phyloP scores from a whole-genome alignment of 2,113 vertebrate species.

The Podilymbus podiceps region DNA sequence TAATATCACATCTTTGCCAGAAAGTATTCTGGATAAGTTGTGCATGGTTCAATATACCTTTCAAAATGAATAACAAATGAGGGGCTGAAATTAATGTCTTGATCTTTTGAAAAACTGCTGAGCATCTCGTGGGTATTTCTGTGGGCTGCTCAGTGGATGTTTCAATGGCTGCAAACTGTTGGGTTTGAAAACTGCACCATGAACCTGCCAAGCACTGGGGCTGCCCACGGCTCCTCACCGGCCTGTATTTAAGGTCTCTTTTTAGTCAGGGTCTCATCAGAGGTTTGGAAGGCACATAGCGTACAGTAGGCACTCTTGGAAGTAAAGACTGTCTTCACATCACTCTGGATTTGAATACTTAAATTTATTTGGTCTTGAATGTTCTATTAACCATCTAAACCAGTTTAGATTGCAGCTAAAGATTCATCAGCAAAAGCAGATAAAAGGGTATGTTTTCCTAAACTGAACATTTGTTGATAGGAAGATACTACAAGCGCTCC shows the following conservation, averaged over 20 bases:
- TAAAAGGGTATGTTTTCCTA: slow-evolving; percentile 25
- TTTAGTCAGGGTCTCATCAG: background rate
- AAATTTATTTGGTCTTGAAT: background rate
- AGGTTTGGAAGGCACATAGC: background rate
- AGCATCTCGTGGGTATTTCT: background rate
- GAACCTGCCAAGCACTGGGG: background rate
- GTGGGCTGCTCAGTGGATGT: background rate
- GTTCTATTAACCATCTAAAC: slow-evolving; percentile 18
- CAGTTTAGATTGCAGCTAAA: background rate
- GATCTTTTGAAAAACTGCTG: background rate
- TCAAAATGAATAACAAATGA: background rate
- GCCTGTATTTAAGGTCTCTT: background rate
- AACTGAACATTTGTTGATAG: background rate
- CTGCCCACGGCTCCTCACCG: background rate
- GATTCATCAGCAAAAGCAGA: slow-evolving; percentile 26
- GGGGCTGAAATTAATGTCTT: background rate
- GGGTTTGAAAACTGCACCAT: background rate
- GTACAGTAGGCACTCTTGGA: background rate
- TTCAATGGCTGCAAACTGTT: background rate
- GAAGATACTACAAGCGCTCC: background rate
- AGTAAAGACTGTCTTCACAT: background rate
- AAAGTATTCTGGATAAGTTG: background rate
- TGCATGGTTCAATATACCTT: background rate
- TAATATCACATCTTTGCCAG: background rate
- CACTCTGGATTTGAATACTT: background rate